Base-by-base conservation (phyloP, 2,113 vertebrate genomes). In the Cyprinodon tularosa region DNA sequence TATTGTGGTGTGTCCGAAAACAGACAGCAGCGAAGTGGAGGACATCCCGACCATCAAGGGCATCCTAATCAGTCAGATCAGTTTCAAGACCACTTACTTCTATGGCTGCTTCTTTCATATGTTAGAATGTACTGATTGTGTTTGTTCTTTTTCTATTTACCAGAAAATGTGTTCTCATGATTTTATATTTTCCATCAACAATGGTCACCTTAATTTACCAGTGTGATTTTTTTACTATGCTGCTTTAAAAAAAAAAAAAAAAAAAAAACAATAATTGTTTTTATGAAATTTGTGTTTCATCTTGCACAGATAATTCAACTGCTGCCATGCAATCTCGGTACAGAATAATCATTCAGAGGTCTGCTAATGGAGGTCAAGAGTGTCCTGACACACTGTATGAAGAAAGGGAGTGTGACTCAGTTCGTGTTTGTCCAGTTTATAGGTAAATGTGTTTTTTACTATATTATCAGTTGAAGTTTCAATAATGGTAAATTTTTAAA, bases 371-470 rank as follows among this genome's bases (percentile, higher is more conserved):
- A 79, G 98, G 97, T 71, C 96, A 96, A 57, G 94, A 96, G 13
- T 99, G 98, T 78, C 98, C 98, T 0, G 96, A 98, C 88, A 99
- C 98, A 1, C 92, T 99, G 75, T 97, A 95, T 81, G 98, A 99
- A 82, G 98, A 99, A 84, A 94, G 98, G 82, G 97, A 97, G 57
- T 99, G 98, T 93, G 97, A 99, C 91, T 93, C 95, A 68, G 76
- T 92, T 76, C 93, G 93, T 36, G 6, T 92, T 45, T 99, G 98
- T 86, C 95, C 96, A 47, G 80, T 85, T 12, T 99, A 96, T 77
- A 95, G 96, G 98, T 98, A 95, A 91, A 80, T 74, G 76, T 44
- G 66, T 65, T n/a, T 20, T 20, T 57, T 57, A n/a, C 10, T 3
- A 20, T 57, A 8, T n/a, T 57, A n/a, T 57, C 50, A 57, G 17